Conservation (phyloP, 1,140 invertebrate genomes). For the Colletes gigas region DNA sequence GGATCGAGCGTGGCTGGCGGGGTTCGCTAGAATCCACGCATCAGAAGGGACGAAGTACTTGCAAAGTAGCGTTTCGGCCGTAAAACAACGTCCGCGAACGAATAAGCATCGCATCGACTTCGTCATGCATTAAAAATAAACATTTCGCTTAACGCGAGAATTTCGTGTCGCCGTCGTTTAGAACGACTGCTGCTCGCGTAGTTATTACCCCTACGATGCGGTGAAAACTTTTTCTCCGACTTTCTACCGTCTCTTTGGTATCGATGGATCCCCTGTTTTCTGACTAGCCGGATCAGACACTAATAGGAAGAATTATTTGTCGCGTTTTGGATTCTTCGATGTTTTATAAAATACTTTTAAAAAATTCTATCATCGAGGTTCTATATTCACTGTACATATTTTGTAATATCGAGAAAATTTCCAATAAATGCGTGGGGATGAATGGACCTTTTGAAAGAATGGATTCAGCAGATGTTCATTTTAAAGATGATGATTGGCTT, state of each 20-base stretch:
- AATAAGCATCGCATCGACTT: constrained; percentile 32
- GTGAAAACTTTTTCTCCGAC: constrained; percentile 30
- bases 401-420: too few species aligned
- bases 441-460: too few species aligned
- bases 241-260: neutral
- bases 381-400: too few species aligned
- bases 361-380: too few species aligned
- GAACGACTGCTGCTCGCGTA: constrained; percentile 7
- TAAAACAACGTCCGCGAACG: neutral
- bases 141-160: constrained; percentile 47
- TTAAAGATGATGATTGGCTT: too few species aligned
- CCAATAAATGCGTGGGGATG: too few species aligned
- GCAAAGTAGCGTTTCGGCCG: neutral
- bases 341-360: too few species aligned
- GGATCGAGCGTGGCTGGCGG: neutral
- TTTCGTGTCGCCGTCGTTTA: constrained; percentile 44
- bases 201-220: neutral
- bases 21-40: neutral
- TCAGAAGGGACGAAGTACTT: neutral
- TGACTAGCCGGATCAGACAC: too few species aligned
- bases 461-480: too few species aligned
- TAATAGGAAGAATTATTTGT: too few species aligned
- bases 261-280: neutral
- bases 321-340: too few species aligned
- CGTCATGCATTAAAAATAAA: constrained; percentile 54